These are phyloP conservation scores for Chaetodon trifascialis DNA, from an alignment of 2,113 vertebrate genomes.

Conservation along the genomic window DNA sequence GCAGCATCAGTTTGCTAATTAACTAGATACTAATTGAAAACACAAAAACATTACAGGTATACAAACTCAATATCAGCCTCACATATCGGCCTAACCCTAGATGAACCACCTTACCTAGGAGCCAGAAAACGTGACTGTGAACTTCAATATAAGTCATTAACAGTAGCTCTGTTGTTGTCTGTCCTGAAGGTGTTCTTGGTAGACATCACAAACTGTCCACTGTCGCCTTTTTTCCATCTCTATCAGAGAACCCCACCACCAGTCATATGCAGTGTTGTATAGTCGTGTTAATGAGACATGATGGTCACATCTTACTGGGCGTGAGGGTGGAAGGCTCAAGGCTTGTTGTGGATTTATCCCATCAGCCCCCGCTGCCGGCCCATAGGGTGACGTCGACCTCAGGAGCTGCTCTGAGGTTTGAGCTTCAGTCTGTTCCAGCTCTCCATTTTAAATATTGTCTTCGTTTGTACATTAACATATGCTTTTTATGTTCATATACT, in stretches of 20 bases:
- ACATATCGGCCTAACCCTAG: constrained; percentile 39
- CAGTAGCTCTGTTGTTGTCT: constrained; percentile 66
- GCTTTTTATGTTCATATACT: constrained; percentile 99
- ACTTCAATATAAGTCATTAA: constrained; percentile 39
- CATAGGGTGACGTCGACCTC: constrained; percentile 14
- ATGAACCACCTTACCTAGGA: constrained; percentile 13
- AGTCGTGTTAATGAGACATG: constrained; percentile 57
- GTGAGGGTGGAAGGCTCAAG: constrained; percentile 8
- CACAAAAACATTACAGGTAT: not conserved
- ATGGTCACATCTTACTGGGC: constrained; percentile 20
- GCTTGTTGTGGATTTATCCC: not conserved
- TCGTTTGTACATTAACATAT: constrained; percentile 97
- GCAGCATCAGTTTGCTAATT: not conserved
- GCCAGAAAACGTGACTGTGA: constrained; percentile 54
- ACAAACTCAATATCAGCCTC: not conserved
- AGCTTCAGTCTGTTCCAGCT: constrained; percentile 88
- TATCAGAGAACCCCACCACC: constrained; percentile 43
- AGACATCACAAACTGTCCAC: constrained; percentile 37
- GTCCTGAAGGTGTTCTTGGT: constrained; percentile 41
- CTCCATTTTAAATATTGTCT: constrained; percentile 86
- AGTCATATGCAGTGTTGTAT: constrained; percentile 74
- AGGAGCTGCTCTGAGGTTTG: constrained; percentile 61
- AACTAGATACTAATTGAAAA: not conserved
- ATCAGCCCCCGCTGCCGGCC: constrained; percentile 18
- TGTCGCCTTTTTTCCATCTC: constrained; percentile 34